Percentiles rank a stretch among this genome's conserved stretches.
Evolutionary conservation across 2,113 vertebrate species (phyloP).

Genomic region (Tachysurus fulvidraco): DNA sequence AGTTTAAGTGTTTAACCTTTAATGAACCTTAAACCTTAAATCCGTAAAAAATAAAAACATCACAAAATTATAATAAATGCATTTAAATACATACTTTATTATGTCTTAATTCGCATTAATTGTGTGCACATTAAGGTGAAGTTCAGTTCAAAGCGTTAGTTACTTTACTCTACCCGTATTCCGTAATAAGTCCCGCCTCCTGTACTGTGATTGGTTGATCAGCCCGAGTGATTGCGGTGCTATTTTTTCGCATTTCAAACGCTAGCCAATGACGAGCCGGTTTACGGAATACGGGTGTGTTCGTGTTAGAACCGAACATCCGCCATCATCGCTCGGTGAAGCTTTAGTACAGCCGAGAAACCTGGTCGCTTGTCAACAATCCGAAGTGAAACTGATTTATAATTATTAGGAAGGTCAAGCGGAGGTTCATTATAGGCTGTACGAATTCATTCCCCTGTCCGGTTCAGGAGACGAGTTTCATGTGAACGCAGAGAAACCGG

Average conservation of each 20-base stretch:
- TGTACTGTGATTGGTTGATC: neutral
- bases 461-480: constrained; percentile 65
- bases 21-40: neutral
- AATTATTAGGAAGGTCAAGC: constrained; percentile 60
- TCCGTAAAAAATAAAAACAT: neutral
- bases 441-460: constrained; percentile 60
- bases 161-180: constrained; percentile 36
- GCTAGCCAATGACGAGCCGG: neutral
- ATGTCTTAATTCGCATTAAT: neutral
- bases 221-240: no score
- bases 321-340: constrained; percentile 53
- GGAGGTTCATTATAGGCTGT: constrained; percentile 64
- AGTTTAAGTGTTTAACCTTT: neutral
- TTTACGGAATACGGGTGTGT: neutral
- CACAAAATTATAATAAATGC: neutral
- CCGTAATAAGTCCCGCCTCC: neutral
- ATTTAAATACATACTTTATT: neutral
- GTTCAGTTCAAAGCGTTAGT: neutral
- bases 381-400: constrained; percentile 20
- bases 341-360: neutral
- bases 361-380: constrained; percentile 55
- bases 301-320: constrained; percentile 25
- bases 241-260: neutral
- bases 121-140: neutral
- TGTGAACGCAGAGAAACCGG: constrained; percentile 73